Evolutionary conservation across 2,113 vertebrate genomes (phyloP).

Genomic region (Gadus chalcogrammus): DNA sequence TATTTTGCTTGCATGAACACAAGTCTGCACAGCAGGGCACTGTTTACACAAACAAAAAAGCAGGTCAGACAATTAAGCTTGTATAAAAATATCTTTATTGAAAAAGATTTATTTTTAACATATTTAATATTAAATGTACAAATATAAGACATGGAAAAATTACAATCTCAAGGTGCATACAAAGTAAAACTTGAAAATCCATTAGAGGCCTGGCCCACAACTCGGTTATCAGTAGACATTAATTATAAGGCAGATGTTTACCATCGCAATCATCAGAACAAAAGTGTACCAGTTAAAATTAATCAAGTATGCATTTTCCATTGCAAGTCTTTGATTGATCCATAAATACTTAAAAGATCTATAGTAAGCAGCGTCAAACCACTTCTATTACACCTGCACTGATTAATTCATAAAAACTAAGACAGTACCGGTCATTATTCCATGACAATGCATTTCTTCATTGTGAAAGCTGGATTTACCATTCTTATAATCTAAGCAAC

Average conservation of each 20-base stretch:
- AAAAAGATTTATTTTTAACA: constrained; percentile 39
- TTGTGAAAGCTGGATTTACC: constrained; percentile 12
- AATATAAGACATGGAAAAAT: constrained; percentile 46
- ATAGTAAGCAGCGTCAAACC: constrained; percentile 2
- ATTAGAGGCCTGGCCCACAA: constrained; percentile 28
- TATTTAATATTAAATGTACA: constrained; percentile 35
- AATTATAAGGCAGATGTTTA: constrained; percentile 57
- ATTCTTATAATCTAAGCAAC: background rate
- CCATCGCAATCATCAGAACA: constrained; percentile 34
- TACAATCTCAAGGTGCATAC: constrained; percentile 50
- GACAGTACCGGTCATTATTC: background rate
- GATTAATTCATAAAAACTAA: constrained; percentile 3
- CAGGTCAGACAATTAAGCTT: background rate
- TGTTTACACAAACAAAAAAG: background rate
- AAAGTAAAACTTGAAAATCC: constrained; percentile 58
- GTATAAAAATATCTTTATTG: constrained; percentile 66
- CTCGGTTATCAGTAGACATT: constrained; percentile 49
- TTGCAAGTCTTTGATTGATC: constrained; percentile 20
- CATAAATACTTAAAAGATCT: constrained; percentile 7
- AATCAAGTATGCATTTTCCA: constrained; percentile 26
- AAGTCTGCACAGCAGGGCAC: too few species aligned
- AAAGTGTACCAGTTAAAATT: background rate
- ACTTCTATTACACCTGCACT: constrained; percentile 23
- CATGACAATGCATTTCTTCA: constrained; percentile 9
- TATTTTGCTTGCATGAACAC: too few species aligned